Evolutionary conservation across 2,113 vertebrate genomes (phyloP), one percentile per base, ranked within the genome.

Genomic region (Oreochromis spilurus): DNA sequence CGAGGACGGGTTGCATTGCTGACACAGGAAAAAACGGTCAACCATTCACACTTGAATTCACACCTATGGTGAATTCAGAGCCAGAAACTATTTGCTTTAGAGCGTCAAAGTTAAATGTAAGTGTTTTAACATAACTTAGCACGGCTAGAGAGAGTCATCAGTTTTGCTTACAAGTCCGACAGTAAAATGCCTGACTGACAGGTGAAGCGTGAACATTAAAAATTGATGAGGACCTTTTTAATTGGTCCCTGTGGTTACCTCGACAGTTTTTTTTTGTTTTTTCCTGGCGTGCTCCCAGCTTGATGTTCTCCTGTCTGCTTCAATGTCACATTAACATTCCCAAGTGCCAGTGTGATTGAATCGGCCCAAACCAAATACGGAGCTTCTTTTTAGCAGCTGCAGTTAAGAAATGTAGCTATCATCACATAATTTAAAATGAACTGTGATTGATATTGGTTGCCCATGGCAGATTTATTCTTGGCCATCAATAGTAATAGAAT

Each of bases 171-270:
- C 81, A 85, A 84, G 80, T 78, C 24, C 9, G 6, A 60, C 54
- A 84, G 45, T 86, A 75, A 89, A 85, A 31, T n/a, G 57, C 5
- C 70, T 84, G 88, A 93, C 86, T 92, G 93, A 90, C 92, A 91
- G 89, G 86, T 88, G 86, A 86, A 92, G 83, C 55, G 10, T 45
- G 50, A 79, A 60, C 89, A 88, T 94, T 60, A 93, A 93, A 84
- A 81, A 91, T 84, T 84, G 89, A 93, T 65, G 84, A 87, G 80
- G 53, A 83, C 72, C 80, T 86, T 91, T 91, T 88, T 94, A 92
- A 94, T 93, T 91, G 88, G 91, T 88, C 85, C 88, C 90, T 48
- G 79, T 92, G 87, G 90, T 92, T 88, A 87, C 83, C 84, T 92
- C 19, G 53, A 58, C 82, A 90, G 88, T 2, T 38, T 16, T 11